Evolutionary conservation across 2,113 vertebrate genomes (phyloP), one percentile per base, ranked within the genome.

Genomic region (Zingel zingel): DNA sequence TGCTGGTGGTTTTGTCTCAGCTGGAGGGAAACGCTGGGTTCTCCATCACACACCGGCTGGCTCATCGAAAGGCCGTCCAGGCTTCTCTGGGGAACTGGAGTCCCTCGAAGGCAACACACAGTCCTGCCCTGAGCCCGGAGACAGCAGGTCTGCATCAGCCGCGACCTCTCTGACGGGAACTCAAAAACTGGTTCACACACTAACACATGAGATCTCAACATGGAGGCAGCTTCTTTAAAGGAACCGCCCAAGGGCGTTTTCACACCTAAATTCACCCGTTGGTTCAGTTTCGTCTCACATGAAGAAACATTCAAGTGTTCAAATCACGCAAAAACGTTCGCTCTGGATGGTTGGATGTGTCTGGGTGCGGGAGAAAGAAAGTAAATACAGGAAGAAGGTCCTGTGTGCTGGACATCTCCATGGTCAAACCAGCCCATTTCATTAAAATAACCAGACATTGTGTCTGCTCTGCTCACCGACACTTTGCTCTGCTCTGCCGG

Each of bases 31-130:
- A 99, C 0, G 97, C 97, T 0, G 97, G 98, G 1, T 99, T 98
- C 95, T 99, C 98, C 93, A 98, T 99, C 94, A 98, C 97, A 0
- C 98, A 98, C 93, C 95, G 97, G 62, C 91, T 99, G 93, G 97
- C 97, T 0, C 97, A 99, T 77, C 96, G 98, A 14, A 98, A 99
- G 82, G 97, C 97, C 0, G 95, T 95, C 16, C 97, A 98, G 94
- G 96, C 97, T 30, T 97, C 96, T 50, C 96, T 98, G 91, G 98
- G 97, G 0, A 97, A 98, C 95, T 99, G 98, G 98, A 97, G 96
- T 43, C 92, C 97, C 18, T 96, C 95, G 0, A 97, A 96, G 92
- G 96, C 96, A 50, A 96, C 96, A 30, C 97, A 98, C 94, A 96
- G 97, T 82, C 98, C 98, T 0, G 96, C 94, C 5, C 96, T 98